Base-by-base conservation (phyloP, 2,888 invertebrate genomes). In the Mesorhabditis belari region DNA sequence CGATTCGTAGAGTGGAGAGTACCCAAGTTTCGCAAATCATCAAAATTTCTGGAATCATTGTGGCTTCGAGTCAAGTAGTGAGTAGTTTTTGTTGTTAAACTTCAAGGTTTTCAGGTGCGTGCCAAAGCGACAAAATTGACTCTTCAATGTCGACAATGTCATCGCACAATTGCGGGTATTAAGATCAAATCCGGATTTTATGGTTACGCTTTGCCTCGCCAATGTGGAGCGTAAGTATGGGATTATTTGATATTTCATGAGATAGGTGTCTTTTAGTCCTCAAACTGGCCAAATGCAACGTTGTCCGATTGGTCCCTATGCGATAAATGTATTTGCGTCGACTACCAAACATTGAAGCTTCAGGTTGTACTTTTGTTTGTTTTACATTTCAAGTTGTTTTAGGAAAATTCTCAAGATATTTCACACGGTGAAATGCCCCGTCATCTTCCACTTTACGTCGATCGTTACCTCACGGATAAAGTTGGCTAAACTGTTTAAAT, bases 361-460 rank as follows among this genome's bases (percentile, higher is more conserved):
- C 73, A 73, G 63, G 63, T 63, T 44, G 17, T 6, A 17, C 51
- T 51, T n/a, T 24, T 4, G 27, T 5, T 83, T 57, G 35, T 12
- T 50, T 21, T 19, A 2, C 28, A 55, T 17, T 55, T 12, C 19
- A 29, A 29, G 12, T n/a, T 9, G 19, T 27, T n/a, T 17, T 57
- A 98, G 86, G 98, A 98, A 83, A 84, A 91, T 23, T 93, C 94
- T 0, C 96, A 98, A 82, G 88, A 87, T 67, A 89, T 92, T 62
- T 93, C 93, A 0, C 93, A 95, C 80, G 96, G 98, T 53, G 98
- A 99, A 85, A 90, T 98, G 86, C 96, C 98, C 0, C 87, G 98
- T 0, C 96, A 98, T 82, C 85, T 98, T 76, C 90, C 91, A 70
- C 85, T 99, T 5, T 99, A 91, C 82, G 90, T 90, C 79, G 98